phyloP scores from a whole-genome alignment of 2,797 vertebrate genomes.

The Sparidentex hasta region DNA sequence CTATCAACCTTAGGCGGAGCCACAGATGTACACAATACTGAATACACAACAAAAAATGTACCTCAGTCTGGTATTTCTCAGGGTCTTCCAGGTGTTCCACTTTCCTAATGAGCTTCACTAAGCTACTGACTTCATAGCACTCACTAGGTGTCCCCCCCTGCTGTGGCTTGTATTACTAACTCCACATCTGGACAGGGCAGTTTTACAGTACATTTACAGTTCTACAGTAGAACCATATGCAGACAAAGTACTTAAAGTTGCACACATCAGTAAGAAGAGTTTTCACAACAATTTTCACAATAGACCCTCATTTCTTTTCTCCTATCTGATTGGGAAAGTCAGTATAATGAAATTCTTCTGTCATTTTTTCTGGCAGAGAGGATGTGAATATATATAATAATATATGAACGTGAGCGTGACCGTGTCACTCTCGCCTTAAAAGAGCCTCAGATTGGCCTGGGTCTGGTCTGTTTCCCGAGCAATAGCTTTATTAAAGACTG shows the following conservation, averaged over 20 bases:
- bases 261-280: slow-evolving; percentile 28
- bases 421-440: slow-evolving; percentile 67
- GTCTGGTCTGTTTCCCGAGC: slow-evolving; percentile 74
- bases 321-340: slow-evolving; percentile 29
- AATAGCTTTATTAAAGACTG: slow-evolving; percentile 81
- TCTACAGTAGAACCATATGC: slow-evolving; percentile 76
- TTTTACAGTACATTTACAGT: slow-evolving; percentile 73
- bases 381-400: slow-evolving; percentile 30
- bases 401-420: slow-evolving; percentile 58
- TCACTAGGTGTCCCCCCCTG: slow-evolving; percentile 69
- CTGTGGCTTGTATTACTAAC: slow-evolving; percentile 76
- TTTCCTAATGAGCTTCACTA: slow-evolving; percentile 70
- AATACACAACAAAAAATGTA: slow-evolving; percentile 2
- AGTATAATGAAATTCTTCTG: slow-evolving; percentile 48
- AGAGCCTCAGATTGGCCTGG: slow-evolving; percentile 55
- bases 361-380: slow-evolving; percentile 25
- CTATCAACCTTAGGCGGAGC: background rate
- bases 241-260: slow-evolving; percentile 49
- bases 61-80: slow-evolving; percentile 41
- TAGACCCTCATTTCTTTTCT: slow-evolving; percentile 28
- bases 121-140: slow-evolving; percentile 75
- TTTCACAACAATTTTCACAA: too few species aligned
- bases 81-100: slow-evolving; percentile 67
- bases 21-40: background rate
- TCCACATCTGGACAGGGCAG: slow-evolving; percentile 76